A percentile compares a stretch with the other conserved stretches of the same genome.
Evolutionary conservation across 2,797 vertebrate genomes (phyloP).

Genomic region (Parambassis ranga): DNA sequence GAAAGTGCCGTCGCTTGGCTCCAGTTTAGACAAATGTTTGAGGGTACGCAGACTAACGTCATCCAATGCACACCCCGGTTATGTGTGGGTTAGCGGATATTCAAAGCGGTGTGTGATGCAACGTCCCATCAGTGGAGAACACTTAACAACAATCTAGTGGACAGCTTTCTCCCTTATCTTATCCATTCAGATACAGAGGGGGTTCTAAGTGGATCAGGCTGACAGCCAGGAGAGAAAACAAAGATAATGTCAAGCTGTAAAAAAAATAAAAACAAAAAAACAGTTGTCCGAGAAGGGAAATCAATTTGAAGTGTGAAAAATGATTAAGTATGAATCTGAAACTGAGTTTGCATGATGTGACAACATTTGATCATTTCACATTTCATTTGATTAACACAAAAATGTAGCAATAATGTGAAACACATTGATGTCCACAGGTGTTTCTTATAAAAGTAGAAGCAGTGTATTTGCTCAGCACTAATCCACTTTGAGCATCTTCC

Average conservation of each 20-base stretch:
- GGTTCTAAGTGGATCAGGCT: constrained; percentile 29
- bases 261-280: too few relatives aligned
- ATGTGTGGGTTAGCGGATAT: constrained; percentile 15
- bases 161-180: constrained; percentile 46
- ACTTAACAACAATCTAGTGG: constrained; percentile 25
- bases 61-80: not conserved
- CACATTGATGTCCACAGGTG: constrained; percentile 33
- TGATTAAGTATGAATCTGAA: not conserved
- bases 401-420: not conserved
- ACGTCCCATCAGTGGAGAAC: constrained; percentile 42
- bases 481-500: constrained; percentile 67
- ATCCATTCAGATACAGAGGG: constrained; percentile 46
- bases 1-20: constrained; percentile 24
- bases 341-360: not conserved
- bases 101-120: constrained; percentile 40
- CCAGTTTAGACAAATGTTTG: constrained; percentile 39
- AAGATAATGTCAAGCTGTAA: constrained; percentile 38
- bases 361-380: too few relatives aligned
- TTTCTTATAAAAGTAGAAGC: constrained; percentile 50
- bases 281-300: constrained; percentile 3
- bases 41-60: constrained; percentile 14
- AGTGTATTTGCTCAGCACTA: constrained; percentile 49
- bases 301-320: constrained; percentile 12
- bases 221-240: constrained; percentile 34
- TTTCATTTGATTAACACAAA: accelerated